These are phyloP conservation scores for Melanchra persicariae DNA, from an alignment of 2,888 invertebrate species.

Conservation along the genomic window DNA sequence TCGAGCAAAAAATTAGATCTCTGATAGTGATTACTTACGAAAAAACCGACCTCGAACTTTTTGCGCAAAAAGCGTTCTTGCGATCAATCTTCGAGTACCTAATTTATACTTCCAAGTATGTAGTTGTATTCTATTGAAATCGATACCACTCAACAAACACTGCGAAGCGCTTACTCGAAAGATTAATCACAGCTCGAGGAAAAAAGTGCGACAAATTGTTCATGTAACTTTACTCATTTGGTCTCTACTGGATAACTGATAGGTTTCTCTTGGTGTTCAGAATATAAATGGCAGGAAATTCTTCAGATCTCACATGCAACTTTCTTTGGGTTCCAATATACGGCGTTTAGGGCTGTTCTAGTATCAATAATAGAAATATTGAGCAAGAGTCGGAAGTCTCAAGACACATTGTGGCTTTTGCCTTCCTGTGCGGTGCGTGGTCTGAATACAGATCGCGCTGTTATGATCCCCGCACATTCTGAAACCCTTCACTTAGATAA, in stretches of 20 bases:
- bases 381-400: conserved; percentile 83
- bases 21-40: conserved; percentile 65
- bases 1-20: conserved; percentile 69
- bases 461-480: conserved; percentile 75
- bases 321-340: conserved; percentile 65
- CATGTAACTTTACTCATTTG: conserved; percentile 55
- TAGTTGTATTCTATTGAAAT: conserved; percentile 53
- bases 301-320: conserved; percentile 45
- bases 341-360: conserved; percentile 68
- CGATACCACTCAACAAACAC: conserved; percentile 55
- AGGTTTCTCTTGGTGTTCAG: conserved; percentile 36
- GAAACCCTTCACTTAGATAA: conserved; percentile 80
- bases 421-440: conserved; percentile 81
- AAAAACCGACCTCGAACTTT: conserved; percentile 75
- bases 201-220: conserved; percentile 56
- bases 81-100: conserved; percentile 64
- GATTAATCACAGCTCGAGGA: conserved; percentile 52
- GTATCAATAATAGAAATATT: conserved; percentile 85
- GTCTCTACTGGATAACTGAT: conserved; percentile 50
- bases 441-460: conserved; percentile 81
- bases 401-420: conserved; percentile 85
- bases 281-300: conserved; percentile 53
- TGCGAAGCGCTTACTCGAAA: conserved; percentile 24
- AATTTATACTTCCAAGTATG: conserved; percentile 61
- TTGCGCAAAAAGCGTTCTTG: conserved; percentile 70